phyloP scores from a whole-genome alignment of 2,888 invertebrate genomes.

The Timema cristinae region DNA sequence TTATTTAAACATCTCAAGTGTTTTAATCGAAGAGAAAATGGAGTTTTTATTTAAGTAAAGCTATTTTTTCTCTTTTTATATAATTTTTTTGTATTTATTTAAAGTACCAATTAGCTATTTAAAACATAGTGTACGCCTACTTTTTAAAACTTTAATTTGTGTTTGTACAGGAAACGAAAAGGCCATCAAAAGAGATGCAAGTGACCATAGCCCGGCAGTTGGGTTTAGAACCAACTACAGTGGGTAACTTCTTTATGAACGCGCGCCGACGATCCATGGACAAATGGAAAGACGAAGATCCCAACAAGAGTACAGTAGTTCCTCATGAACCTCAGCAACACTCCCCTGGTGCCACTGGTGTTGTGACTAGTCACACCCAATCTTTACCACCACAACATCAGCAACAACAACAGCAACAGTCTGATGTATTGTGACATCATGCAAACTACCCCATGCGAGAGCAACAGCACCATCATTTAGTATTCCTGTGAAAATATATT shows the following conservation, averaged over 20 bases:
- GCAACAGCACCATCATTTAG: constrained; percentile 31
- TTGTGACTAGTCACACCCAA: constrained; percentile 26
- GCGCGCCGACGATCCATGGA: constrained; percentile 97
- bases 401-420: constrained; percentile 27
- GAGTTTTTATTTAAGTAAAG: too few relatives aligned
- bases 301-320: constrained; percentile 47
- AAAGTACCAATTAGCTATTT: too few relatives aligned
- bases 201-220: constrained; percentile 97
- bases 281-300: constrained; percentile 96
- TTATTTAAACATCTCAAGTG: too few relatives aligned
- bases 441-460: constrained; percentile 33
- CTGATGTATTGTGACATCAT: constrained; percentile 36
- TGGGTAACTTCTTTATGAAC: constrained; percentile 99
- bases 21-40: too few relatives aligned
- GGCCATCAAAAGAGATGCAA: constrained; percentile 99
- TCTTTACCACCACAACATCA: constrained; percentile 25
- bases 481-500: constrained; percentile 30
- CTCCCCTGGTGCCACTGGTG: constrained; percentile 27
- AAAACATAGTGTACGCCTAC: too few relatives aligned
- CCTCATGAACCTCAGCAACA: constrained; percentile 25
- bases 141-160: not conserved
- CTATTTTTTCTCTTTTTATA: too few relatives aligned
- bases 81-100: too few relatives aligned
- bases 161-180: constrained; percentile 82
- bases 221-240: constrained; percentile 94